Conservation (phyloP, 2,797 vertebrate species). For the Chelmon rostratus region DNA sequence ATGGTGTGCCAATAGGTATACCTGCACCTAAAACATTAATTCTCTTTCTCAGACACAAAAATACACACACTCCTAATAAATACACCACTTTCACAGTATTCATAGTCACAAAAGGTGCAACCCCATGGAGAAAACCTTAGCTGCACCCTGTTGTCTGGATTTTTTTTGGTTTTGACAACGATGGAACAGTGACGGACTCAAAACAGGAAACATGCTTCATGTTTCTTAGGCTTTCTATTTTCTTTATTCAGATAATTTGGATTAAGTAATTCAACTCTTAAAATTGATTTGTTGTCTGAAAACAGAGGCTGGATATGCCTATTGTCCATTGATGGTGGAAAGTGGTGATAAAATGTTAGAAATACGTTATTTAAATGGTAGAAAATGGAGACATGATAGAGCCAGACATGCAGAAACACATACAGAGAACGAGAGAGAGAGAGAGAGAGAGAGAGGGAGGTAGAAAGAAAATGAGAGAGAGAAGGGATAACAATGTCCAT, state of each 20-base stretch:
- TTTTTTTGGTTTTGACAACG: conserved; percentile 4
- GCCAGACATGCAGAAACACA: conserved; percentile 33
- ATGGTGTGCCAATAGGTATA: too few relatives aligned
- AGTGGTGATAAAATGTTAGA: conserved; percentile 26
- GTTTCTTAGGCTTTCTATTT: neutral
- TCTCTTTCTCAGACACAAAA: neutral
- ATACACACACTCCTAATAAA: neutral
- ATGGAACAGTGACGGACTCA: neutral
- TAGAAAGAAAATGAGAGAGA: conserved; percentile 30
- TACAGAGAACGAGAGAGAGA: conserved; percentile 28
- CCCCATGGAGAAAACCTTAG: neutral
- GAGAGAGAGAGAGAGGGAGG: conserved; percentile 31
- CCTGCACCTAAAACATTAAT: neutral
- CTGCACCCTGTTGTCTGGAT: neutral
- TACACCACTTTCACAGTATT: neutral
- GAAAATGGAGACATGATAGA: conserved; percentile 36
- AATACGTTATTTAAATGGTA: conserved; percentile 52
- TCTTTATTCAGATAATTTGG: conserved; percentile 14
- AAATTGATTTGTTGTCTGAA: conserved; percentile 21
- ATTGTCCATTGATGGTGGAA: conserved; percentile 24
- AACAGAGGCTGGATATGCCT: conserved; percentile 2
- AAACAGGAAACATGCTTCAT: neutral
- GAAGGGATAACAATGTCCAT: conserved; percentile 73
- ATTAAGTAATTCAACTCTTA: neutral
- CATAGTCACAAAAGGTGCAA: neutral